phyloP scores from a whole-genome alignment of 2,797 vertebrate genomes.

The Fistularia commersonii region DNA sequence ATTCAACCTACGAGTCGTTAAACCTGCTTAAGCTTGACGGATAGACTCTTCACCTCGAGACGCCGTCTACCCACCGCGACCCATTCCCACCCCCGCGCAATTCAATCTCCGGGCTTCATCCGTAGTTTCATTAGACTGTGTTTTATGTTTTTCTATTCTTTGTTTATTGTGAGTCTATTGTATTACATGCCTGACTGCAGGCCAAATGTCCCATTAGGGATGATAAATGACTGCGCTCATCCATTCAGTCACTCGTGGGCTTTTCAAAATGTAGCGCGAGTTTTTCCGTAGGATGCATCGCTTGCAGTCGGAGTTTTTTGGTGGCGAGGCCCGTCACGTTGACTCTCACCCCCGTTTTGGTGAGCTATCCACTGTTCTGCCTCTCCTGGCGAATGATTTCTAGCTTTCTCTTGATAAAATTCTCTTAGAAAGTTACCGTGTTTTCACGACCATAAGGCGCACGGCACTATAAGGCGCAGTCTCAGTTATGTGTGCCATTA shows the following conservation, averaged over 20 bases:
- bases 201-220: conserved; percentile 62
- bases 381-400: conserved; percentile 8
- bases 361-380: conserved; percentile 26
- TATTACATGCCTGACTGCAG: conserved; percentile 50
- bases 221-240: conserved; percentile 54
- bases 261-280: conserved; percentile 33
- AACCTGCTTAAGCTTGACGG: conserved; percentile 46
- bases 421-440: too few species aligned
- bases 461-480: too few species aligned
- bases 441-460: too few species aligned
- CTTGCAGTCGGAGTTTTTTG: conserved; percentile 38
- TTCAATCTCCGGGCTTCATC: conserved; percentile 23
- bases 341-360: conserved; percentile 18
- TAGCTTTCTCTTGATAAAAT: conserved; percentile 5
- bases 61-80: too few species aligned
- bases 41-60: conserved; percentile 34
- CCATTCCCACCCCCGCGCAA: conserved; percentile 18
- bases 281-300: conserved; percentile 36
- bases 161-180: conserved; percentile 52
- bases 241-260: conserved; percentile 30
- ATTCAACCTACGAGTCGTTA: conserved; percentile 36
- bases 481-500: too few species aligned
- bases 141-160: conserved; percentile 37
- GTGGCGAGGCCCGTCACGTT: conserved; percentile 23
- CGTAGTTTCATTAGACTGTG: conserved; percentile 31